Evolutionary conservation across 2,888 invertebrate genomes (phyloP), one percentile per base, ranked within the genome.

Genomic region (Acleris holmiana): DNA sequence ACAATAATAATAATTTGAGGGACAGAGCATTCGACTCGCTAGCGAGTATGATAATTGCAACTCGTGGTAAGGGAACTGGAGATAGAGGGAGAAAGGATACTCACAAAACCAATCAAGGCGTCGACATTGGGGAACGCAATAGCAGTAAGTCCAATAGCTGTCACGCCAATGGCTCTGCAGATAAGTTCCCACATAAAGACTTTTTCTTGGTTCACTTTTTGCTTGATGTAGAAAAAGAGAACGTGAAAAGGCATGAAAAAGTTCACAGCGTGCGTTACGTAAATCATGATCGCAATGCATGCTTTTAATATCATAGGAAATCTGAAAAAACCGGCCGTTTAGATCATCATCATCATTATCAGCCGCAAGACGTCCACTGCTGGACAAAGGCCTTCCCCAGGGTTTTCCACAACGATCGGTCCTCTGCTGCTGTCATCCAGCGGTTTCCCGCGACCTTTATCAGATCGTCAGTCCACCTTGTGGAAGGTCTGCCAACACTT

Each of bases 31-130:
- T n/a, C n/a, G n/a, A n/a, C n/a, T n/a, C n/a, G n/a, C n/a, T n/a
- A n/a, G n/a, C n/a, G n/a, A n/a, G n/a, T n/a, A n/a, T n/a, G n/a
- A n/a, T n/a, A n/a, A n/a, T n/a, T n/a, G n/a, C n/a, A n/a, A n/a
- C n/a, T n/a, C n/a, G n/a, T n/a, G n/a, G n/a, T 6, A 23, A 7
- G 23, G 25, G 6, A 25, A 1, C 23, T 29, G 10, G 29, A n/a
- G 10, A 29, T 8, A 29, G 8, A 29, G 29, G 35, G 10, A 35
- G 35, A 4, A 18, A 29, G 17, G 50, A 67, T 73, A 89, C 91
- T 89, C 71, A 91, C 91, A 62, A 91, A 89, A 44, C 88, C 89
- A 82, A 90, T 88, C 18, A 91, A 69, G 3, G 79, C 77, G 35
- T 80, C 79, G 18, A 91, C 82, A 25, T 74, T 79, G 0, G 91